Evolutionary conservation across 2,888 invertebrate genomes (phyloP), one percentile per base, ranked within the genome.

Genomic region (Maniola hyperantus): DNA sequence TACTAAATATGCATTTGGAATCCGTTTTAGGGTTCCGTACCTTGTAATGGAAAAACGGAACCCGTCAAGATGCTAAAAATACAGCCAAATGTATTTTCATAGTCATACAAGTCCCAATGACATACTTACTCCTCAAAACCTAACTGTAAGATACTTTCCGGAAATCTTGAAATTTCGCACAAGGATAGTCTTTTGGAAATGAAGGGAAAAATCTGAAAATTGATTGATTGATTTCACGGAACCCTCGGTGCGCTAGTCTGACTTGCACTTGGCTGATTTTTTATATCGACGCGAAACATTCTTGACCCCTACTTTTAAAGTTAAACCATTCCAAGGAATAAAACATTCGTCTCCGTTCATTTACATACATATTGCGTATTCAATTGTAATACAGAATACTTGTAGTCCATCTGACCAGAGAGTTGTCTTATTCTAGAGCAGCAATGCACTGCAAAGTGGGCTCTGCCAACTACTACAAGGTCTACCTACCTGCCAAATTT

Each of bases 281-380:
- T 42, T 61, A 51, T 61, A 34, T 51, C 34, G 13, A 13, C 61
- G 11, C 20, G 13, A 61, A 39, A 8, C 36, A 50, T 61, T 51
- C 61, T 36, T 50, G 61, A 61, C 13, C 61, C 20, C 61, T 34
- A 36, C 57, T 42, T 57, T 57, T 42, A 57, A 57, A 57, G 39
- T 57, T 42, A 50, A 50, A 36, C 61, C 36, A 36, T 39, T 61
- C 61, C 50, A 36, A 61, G 50, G 61, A 61, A 61, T 61, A 50
- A 20, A 50, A 51, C 61, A 61, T 61, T 55, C 36, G 18, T 50
- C 60, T 48, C 36, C 50, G 7, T 50, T 6, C 50, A 61, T 61
- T 61, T 51, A 61, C 61, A 61, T 61, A 61, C 50, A 61, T 51
- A 61, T 61, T 51, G 61, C 50, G 61, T 51, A 61, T 61, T 61